Conservation (phyloP, 2,888 invertebrate species). For the Eristalis arbustorum region DNA sequence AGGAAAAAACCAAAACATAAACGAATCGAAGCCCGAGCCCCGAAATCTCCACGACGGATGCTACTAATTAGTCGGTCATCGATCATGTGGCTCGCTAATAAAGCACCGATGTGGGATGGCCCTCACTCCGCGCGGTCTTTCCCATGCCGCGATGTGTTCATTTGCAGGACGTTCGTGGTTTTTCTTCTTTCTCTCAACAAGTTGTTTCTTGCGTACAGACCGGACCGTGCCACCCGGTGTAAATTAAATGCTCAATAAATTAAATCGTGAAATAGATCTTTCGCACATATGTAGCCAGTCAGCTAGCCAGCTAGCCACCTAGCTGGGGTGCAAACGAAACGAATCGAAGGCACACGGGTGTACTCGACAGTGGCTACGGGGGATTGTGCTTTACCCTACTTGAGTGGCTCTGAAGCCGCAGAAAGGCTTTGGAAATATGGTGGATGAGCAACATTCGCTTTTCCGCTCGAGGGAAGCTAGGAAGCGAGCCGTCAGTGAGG, state of each 20-base stretch:
- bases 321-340: neutral
- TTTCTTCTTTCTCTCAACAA: neutral
- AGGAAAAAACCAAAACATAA: neutral
- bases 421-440: no score
- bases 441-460: no score
- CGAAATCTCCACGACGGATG: neutral
- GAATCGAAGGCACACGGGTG: neutral
- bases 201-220: neutral
- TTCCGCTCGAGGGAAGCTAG: no score
- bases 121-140: neutral
- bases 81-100: constrained; percentile 55
- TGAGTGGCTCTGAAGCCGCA: neutral
- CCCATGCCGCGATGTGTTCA: constrained; percentile 4
- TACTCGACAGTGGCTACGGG: neutral
- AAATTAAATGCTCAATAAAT: constrained; percentile 54
- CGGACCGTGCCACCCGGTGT: constrained; percentile 34
- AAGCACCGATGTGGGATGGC: neutral
- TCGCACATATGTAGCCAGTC: constrained; percentile 10
- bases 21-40: neutral
- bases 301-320: neutral
- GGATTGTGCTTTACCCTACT: neutral
- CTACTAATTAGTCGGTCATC: constrained; percentile 49
- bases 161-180: neutral
- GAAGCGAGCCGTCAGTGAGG: no score
- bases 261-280: constrained; percentile 51